A percentile compares a stretch with the other conserved stretches of the same genome.
phyloP scores from a whole-genome alignment of 2,888 invertebrate genomes.

The Acanthosepion esculentum region DNA sequence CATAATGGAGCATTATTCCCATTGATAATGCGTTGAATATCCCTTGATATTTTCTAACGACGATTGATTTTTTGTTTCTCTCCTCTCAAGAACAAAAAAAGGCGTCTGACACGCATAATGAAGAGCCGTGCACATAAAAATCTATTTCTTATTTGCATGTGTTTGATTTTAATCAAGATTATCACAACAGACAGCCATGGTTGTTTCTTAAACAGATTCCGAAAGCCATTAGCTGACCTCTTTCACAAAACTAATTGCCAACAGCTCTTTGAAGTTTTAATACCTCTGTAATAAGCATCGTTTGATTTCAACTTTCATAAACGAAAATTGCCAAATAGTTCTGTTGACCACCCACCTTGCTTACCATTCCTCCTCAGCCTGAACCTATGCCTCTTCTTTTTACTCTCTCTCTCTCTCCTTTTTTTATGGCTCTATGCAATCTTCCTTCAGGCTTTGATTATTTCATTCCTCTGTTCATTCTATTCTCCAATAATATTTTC shows the following conservation, averaged over 20 bases:
- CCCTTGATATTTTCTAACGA: not conserved
- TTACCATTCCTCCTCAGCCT: not conserved
- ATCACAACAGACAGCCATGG: not conserved
- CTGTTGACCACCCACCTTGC: not conserved
- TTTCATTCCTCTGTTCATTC: too few relatives aligned
- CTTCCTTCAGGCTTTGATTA: too few relatives aligned
- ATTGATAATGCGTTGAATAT: not conserved
- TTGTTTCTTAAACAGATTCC: not conserved
- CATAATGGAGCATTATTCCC: too few relatives aligned
- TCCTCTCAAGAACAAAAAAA: not conserved
- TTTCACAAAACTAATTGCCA: constrained; percentile 45
- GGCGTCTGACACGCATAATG: not conserved
- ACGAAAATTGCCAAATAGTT: not conserved
- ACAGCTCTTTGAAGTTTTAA: constrained; percentile 41
- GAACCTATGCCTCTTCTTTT: too few relatives aligned
- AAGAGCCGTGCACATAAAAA: not conserved
- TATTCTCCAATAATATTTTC: too few relatives aligned
- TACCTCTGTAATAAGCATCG: not conserved
- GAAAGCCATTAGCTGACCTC: constrained; percentile 44
- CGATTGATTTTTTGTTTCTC: not conserved
- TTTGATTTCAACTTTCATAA: constrained; percentile 34
- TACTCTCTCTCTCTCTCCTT: too few relatives aligned
- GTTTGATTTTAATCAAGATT: constrained; percentile 43
- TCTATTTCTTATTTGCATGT: constrained; percentile 39
- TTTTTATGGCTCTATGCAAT: too few relatives aligned